Evolutionary conservation across 2,888 invertebrate species (phyloP).

Genomic region (Cerceris rybyensis): DNA sequence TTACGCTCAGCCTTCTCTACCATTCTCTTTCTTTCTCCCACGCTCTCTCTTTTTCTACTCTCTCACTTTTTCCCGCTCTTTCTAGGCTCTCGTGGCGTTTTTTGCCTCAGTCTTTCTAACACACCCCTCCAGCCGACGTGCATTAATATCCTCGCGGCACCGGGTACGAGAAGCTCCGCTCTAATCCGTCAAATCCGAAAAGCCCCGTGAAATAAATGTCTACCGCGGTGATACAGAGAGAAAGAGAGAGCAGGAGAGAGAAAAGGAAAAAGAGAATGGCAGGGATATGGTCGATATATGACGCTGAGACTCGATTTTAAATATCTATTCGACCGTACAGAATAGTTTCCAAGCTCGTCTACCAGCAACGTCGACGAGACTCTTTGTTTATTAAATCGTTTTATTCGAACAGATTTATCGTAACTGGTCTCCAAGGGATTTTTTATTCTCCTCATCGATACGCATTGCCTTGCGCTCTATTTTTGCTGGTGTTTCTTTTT

Average conservation of each 20-base stretch:
- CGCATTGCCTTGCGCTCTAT: neutral
- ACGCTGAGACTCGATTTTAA: slow-evolving; percentile 52
- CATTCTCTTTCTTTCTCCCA: slow-evolving; percentile 23
- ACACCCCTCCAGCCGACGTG: slow-evolving; percentile 23
- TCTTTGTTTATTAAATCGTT: slow-evolving; percentile 22
- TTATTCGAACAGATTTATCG: slow-evolving; percentile 13
- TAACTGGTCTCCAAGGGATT: neutral
- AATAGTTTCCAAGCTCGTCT: neutral
- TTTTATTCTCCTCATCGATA: neutral
- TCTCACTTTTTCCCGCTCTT: neutral
- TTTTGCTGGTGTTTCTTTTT: neutral
- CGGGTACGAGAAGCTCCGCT: slow-evolving; percentile 50
- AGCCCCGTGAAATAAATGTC: slow-evolving; percentile 63
- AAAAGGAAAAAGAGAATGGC: too few species aligned
- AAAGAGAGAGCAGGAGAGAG: neutral
- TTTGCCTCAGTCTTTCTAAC: slow-evolving; percentile 10
- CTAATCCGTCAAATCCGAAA: slow-evolving; percentile 66
- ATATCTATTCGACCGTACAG: slow-evolving; percentile 30
- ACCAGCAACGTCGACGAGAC: too few species aligned
- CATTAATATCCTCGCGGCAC: slow-evolving; percentile 59
- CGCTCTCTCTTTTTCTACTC: slow-evolving; percentile 16
- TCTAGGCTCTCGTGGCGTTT: neutral
- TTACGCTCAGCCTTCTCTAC: slow-evolving; percentile 56
- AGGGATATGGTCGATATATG: slow-evolving; percentile 43
- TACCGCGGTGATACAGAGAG: slow-evolving; percentile 41